Conservation (phyloP, 2,888 invertebrate genomes). For the Dryococelus australis region DNA sequence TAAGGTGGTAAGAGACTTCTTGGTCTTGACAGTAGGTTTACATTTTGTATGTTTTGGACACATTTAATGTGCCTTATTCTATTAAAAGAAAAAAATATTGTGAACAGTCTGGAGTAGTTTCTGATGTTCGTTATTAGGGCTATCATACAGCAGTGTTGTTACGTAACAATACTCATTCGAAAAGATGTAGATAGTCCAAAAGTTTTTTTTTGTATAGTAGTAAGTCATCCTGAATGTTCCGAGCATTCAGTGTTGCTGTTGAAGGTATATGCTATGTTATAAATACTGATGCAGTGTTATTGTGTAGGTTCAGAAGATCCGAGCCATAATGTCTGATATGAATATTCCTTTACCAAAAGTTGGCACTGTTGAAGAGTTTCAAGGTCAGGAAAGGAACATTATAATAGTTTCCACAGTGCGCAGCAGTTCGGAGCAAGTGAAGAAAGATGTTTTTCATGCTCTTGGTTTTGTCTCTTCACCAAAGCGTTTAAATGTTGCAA, state of each 20-base stretch:
- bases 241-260: too few relatives aligned
- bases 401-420: constrained; percentile 75
- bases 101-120: too few relatives aligned
- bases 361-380: constrained; percentile 86
- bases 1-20: constrained; percentile 55
- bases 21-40: constrained; percentile 30
- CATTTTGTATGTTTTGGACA: neutral
- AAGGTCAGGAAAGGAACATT: constrained; percentile 79
- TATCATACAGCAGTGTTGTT: too few relatives aligned
- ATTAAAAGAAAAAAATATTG: too few relatives aligned
- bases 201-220: too few relatives aligned
- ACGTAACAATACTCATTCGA: too few relatives aligned
- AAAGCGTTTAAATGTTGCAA: constrained; percentile 86
- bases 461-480: constrained; percentile 78
- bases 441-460: constrained; percentile 56
- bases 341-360: constrained; percentile 68
- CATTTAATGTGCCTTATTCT: too few relatives aligned
- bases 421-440: constrained; percentile 59
- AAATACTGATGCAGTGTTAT: neutral
- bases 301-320: constrained; percentile 68
- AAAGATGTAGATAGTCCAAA: too few relatives aligned
- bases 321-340: constrained; percentile 63
- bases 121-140: too few relatives aligned
- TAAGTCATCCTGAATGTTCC: too few relatives aligned
- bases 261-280: too few relatives aligned